Evolutionary conservation across 1,140 invertebrate genomes (phyloP).

Genomic region (Drosophila tropicalis): DNA sequence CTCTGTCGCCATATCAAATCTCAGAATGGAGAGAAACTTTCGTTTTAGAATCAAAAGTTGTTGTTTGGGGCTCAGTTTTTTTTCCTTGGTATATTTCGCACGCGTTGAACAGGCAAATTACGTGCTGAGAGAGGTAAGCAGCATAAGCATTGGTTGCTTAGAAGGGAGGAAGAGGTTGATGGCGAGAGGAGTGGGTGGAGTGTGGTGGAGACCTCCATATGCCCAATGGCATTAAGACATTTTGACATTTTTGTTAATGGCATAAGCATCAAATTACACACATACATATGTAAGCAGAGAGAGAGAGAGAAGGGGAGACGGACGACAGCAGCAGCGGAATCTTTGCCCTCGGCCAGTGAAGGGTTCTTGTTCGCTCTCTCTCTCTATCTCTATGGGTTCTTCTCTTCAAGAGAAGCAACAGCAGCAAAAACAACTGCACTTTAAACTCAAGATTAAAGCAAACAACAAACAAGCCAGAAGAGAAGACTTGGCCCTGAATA

Average conservation of each 20-base stretch:
- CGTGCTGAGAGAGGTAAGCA: slow-evolving; percentile 45
- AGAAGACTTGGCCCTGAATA: slow-evolving; percentile 54
- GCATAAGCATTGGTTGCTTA: not conserved
- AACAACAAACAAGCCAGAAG: slow-evolving; percentile 52
- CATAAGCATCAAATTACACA: slow-evolving; percentile 77
- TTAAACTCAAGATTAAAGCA: slow-evolving; percentile 48
- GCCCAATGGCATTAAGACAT: slow-evolving; percentile 74
- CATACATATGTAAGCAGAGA: slow-evolving; percentile 3
- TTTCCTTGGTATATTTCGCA: slow-evolving; percentile 59
- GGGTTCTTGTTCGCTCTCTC: slow-evolving; percentile 34
- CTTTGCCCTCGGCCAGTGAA: slow-evolving; percentile 49
- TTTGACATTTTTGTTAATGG: slow-evolving; percentile 82
- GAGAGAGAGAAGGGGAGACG: not conserved
- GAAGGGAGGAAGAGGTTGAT: not conserved
- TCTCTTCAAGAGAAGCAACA: not conserved
- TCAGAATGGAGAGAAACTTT: slow-evolving; percentile 22
- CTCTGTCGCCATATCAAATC: slow-evolving; percentile 6
- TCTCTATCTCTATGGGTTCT: too few relatives aligned
- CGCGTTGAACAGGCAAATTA: slow-evolving; percentile 73
- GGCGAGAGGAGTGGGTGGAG: slow-evolving; percentile 9
- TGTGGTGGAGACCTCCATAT: slow-evolving; percentile 23
- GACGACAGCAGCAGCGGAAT: slow-evolving; percentile 29
- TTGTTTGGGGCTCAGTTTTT: slow-evolving; percentile 23
- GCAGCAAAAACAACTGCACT: slow-evolving; percentile 28
- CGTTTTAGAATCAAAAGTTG: slow-evolving; percentile 20